Evolutionary conservation across 2,113 vertebrate species (phyloP).

Genomic region (Aptenodytes patagonicus): DNA sequence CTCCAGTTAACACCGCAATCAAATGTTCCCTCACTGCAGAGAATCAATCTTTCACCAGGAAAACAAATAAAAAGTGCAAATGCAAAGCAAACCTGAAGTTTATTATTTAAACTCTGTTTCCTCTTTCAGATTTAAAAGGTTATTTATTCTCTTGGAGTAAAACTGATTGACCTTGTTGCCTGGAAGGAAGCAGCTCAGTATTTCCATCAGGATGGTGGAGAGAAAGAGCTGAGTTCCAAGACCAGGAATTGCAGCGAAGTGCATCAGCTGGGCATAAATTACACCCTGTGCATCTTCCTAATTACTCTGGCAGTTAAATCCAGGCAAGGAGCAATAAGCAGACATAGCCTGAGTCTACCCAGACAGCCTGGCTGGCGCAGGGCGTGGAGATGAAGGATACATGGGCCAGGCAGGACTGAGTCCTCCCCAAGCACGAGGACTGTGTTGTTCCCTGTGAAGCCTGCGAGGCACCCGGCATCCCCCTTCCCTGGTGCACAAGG

Average conservation of each 20-base stretch:
- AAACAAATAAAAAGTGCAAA: not conserved
- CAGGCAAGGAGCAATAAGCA: not conserved
- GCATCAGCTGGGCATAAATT: not conserved
- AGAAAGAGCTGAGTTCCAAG: not conserved
- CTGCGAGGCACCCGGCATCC: rapidly evolving
- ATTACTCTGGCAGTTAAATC: not conserved
- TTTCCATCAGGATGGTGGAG: not conserved
- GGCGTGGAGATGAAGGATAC: not conserved
- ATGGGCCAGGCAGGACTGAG: not conserved
- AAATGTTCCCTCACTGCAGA: not conserved
- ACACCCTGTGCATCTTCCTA: not conserved
- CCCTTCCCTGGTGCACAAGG: not conserved
- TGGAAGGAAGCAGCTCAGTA: not conserved
- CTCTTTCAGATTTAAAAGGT: not conserved
- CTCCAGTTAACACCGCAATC: not conserved
- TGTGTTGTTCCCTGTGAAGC: not conserved
- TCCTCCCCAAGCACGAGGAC: not conserved
- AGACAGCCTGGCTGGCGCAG: not conserved
- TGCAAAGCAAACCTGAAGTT: not conserved
- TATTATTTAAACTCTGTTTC: not conserved
- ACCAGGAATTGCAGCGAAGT: not conserved
- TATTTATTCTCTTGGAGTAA: not conserved
- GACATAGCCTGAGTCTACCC: not conserved
- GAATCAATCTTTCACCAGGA: not conserved
- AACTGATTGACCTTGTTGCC: not conserved